Evolutionary conservation across 2,888 invertebrate genomes (phyloP), one percentile per base, ranked within the genome.

Genomic region (Thalpophila matura): DNA sequence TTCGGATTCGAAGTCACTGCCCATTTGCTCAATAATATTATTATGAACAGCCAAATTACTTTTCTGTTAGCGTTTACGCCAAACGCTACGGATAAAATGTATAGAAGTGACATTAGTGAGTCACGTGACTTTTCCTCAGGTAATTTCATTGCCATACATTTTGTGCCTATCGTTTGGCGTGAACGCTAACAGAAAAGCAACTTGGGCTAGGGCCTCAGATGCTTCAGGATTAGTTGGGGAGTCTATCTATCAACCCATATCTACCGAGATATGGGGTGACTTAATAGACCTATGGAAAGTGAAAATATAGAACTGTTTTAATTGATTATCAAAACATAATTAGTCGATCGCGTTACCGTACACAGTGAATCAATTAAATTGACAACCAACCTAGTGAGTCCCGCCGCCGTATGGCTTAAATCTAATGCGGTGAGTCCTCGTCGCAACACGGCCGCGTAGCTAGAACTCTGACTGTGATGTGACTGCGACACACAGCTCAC

Each of bases 381-480:
- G 33, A 40, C 20, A 76, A 75, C 73, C 65, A 72, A 72, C 72
- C 73, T 51, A 64, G 66, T 64, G 57, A 58, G 16, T 64, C 67
- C 80, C 65, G 64, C 42, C 22, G 66, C 53, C 45, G 46, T 40
- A 72, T 68, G 79, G 60, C 37, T 74, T 79, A 62, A 56, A 71
- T 56, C 38, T 61, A 67, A 76, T 67, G 61, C 47, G 33, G 42
- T 54, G 75, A 46, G 54, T 55, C 47, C 20, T 50, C 50, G 38
- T 67, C 67, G 26, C 86, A 29, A 40, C 74, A 89, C 92, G 92
- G 93, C 91, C 96, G 96, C 97, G 95, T 93, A 98, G 97, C 97
- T 97, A 98, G 98, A 98, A 98, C 98, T 98, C 98, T 98, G 98
- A 97, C 98, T 98, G 98, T 98, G 98, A 98, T 98, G 98, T 97